These are phyloP conservation scores for Phoeniculus purpureus DNA, from an alignment of 2,797 vertebrate species.

Conservation along the genomic window DNA sequence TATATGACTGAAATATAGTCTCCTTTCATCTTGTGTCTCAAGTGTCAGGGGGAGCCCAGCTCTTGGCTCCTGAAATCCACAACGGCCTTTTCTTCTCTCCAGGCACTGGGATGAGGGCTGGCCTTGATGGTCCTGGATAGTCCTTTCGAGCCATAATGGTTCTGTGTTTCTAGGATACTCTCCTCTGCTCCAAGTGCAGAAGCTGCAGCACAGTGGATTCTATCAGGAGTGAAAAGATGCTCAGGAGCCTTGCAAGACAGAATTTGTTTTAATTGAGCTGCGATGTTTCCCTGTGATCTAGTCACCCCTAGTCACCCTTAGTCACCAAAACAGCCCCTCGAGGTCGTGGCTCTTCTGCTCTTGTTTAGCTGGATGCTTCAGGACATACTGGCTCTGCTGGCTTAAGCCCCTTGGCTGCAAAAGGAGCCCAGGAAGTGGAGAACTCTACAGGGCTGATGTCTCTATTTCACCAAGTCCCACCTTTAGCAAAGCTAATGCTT, in stretches of 20 bases:
- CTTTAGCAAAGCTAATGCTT: conserved; percentile 43
- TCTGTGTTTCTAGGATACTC: too few species aligned
- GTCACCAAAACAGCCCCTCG: not conserved
- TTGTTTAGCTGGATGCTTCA: not conserved
- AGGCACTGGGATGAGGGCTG: too few species aligned
- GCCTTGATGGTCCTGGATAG: too few species aligned
- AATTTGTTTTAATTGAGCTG: not conserved
- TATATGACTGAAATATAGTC: conserved; percentile 16
- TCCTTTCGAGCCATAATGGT: too few species aligned
- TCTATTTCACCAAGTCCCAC: not conserved
- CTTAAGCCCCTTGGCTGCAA: not conserved
- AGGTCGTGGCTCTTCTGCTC: not conserved
- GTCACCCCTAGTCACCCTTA: not conserved
- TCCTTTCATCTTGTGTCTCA: not conserved
- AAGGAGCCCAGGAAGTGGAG: not conserved
- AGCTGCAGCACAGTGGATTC: fast-evolving
- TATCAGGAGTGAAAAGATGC: not conserved
- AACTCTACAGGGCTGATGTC: not conserved
- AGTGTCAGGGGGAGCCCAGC: not conserved
- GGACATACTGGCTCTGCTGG: not conserved
- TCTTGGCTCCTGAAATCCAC: not conserved
- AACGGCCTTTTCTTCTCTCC: not conserved
- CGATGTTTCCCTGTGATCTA: not conserved
- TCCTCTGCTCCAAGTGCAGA: not conserved
- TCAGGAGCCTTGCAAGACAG: not conserved